phyloP scores from a whole-genome alignment of 2,113 vertebrate genomes.

The Bucco capensis region DNA sequence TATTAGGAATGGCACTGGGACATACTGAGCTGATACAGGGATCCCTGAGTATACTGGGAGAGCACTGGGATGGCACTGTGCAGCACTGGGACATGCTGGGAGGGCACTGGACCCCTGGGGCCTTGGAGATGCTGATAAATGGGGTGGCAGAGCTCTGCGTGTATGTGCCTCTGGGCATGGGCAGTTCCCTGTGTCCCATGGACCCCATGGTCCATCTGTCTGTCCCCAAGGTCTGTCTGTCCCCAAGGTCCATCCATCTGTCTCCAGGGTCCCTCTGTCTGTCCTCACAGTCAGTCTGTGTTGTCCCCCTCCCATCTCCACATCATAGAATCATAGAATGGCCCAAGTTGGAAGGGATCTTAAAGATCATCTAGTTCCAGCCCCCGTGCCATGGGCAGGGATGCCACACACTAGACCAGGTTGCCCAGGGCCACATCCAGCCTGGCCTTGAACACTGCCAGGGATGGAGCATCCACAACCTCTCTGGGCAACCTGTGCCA shows the following conservation, averaged over 20 bases:
- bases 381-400: too few relatives aligned
- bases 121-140: rapidly evolving
- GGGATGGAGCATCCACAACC: too few relatives aligned
- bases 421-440: too few relatives aligned
- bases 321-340: too few relatives aligned
- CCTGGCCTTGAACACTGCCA: too few relatives aligned
- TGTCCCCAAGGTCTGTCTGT: background rate
- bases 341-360: too few relatives aligned
- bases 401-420: too few relatives aligned
- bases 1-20: background rate
- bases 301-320: too few relatives aligned
- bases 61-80: background rate
- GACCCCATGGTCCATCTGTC: background rate
- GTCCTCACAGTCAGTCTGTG: background rate
- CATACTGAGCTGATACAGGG: background rate
- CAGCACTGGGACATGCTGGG: background rate
- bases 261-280: background rate
- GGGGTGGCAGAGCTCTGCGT: background rate
- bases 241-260: background rate
- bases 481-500: too few relatives aligned
- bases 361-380: too few relatives aligned
- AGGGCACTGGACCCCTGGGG: background rate
- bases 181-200: background rate
- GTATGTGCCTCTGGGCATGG: background rate
- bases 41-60: too few relatives aligned